These are phyloP conservation scores for Neolamprologus falcicula DNA, from an alignment of 2,113 vertebrate genomes.

Conservation along the genomic window DNA sequence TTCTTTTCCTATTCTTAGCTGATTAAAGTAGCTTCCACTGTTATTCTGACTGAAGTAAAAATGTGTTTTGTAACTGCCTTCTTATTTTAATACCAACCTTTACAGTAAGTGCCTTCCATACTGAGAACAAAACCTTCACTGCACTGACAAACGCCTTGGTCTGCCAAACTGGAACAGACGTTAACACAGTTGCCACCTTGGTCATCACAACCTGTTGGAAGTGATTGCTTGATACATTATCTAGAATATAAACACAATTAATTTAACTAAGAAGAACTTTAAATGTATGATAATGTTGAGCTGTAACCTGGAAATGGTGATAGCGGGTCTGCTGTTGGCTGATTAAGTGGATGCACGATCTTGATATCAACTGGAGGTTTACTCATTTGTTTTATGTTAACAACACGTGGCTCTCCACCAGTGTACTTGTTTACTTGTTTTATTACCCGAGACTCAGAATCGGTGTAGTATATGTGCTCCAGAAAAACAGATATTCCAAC, in stretches of 20 bases:
- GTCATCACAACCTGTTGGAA: slow-evolving; percentile 55
- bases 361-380: slow-evolving; percentile 69
- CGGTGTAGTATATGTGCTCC: slow-evolving; percentile 79
- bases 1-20: not conserved
- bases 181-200: slow-evolving; percentile 60
- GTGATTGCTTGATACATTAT: not conserved
- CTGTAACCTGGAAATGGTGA: slow-evolving; percentile 42
- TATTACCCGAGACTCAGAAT: slow-evolving; percentile 67
- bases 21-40: not conserved
- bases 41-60: not conserved
- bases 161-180: slow-evolving; percentile 58
- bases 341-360: slow-evolving; percentile 77
- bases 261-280: not conserved
- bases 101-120: slow-evolving; percentile 75
- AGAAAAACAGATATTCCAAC: slow-evolving; percentile 76
- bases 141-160: slow-evolving; percentile 70
- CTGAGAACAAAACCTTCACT: slow-evolving; percentile 76
- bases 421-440: slow-evolving; percentile 77
- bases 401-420: slow-evolving; percentile 70
- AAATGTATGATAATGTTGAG: not conserved
- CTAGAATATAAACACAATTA: fast-evolving
- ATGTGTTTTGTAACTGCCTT: not conserved
- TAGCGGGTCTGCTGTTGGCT: slow-evolving; percentile 51
- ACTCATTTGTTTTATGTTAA: slow-evolving; percentile 63
- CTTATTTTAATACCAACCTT: slow-evolving; percentile 72